A percentile compares a stretch with the other conserved stretches of the same genome.
Evolutionary conservation across 1,140 invertebrate genomes (phyloP).

Genomic region (Dinoponera quadriceps): DNA sequence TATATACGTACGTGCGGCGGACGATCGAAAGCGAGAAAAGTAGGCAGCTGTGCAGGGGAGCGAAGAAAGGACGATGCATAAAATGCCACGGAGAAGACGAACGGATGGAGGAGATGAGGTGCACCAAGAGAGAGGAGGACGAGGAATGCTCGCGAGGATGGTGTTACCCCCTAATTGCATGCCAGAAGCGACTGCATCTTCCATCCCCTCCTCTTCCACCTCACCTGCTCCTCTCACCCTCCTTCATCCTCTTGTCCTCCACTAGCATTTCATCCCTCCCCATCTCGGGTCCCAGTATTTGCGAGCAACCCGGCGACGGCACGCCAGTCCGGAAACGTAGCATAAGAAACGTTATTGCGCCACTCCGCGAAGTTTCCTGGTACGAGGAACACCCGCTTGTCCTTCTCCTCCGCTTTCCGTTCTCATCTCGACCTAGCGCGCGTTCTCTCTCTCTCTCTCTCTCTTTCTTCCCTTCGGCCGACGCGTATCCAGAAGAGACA

Average conservation of each 20-base stretch:
- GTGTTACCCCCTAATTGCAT: slow-evolving; percentile 71
- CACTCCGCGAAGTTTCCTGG: slow-evolving; percentile 70
- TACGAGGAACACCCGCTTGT: slow-evolving; percentile 51
- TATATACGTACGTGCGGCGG: slow-evolving; percentile 14
- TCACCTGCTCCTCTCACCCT: slow-evolving; percentile 35
- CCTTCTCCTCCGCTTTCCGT: slow-evolving; percentile 27
- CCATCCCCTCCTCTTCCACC: not conserved
- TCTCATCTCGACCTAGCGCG: slow-evolving; percentile 4
- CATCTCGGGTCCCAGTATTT: slow-evolving; percentile 57
- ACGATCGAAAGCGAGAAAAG: slow-evolving; percentile 19
- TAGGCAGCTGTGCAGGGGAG: not conserved
- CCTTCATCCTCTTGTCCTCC: slow-evolving; percentile 41
- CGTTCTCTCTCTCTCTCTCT: not conserved
- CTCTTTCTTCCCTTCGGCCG: slow-evolving; percentile 19
- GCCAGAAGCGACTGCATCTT: slow-evolving; percentile 72
- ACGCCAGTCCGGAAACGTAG: slow-evolving; percentile 71
- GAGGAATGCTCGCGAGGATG: slow-evolving; percentile 57
- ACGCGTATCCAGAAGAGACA: slow-evolving; percentile 66
- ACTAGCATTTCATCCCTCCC: slow-evolving; percentile 9
- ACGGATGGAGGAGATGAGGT: not conserved
- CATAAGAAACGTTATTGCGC: slow-evolving; percentile 74
- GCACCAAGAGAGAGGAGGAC: not conserved
- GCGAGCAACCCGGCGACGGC: slow-evolving; percentile 54
- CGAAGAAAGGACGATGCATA: not conserved
- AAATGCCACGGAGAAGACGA: not conserved